phyloP scores from a whole-genome alignment of 2,888 invertebrate genomes.

The Rhamnusium bicolor region DNA sequence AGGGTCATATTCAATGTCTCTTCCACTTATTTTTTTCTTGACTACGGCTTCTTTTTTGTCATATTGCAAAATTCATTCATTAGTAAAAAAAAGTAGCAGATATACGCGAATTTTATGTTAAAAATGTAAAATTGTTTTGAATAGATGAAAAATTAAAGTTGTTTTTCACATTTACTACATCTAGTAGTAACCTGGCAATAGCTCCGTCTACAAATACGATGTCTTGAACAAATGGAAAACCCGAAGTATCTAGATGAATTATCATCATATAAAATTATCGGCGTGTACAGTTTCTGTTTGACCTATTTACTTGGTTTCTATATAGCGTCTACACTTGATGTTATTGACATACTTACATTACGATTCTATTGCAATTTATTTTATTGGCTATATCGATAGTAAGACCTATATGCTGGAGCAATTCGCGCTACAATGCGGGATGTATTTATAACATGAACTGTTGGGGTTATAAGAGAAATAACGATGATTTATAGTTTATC shows the following conservation, averaged over 20 bases:
- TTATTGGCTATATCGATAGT: constrained; percentile 26
- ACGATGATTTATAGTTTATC: constrained; percentile 29
- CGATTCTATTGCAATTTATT: constrained; percentile 37
- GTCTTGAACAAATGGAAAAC: not conserved
- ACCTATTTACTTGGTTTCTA: constrained; percentile 27
- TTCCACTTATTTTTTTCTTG: too few species aligned
- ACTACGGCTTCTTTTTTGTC: too few species aligned
- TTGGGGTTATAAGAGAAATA: not conserved
- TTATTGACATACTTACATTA: constrained; percentile 40
- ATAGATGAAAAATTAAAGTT: too few species aligned
- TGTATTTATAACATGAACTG: constrained; percentile 23
- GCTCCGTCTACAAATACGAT: too few species aligned
- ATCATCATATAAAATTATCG: constrained; percentile 13
- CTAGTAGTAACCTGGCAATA: too few species aligned
- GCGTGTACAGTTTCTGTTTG: constrained; percentile 17
- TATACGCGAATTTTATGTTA: too few species aligned
- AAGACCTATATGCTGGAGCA: not conserved
- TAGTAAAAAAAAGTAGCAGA: too few species aligned
- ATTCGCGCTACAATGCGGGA: constrained; percentile 1
- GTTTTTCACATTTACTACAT: too few species aligned
- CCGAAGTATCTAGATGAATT: not conserved
- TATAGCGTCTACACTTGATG: constrained; percentile 31
- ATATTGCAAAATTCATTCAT: too few species aligned
- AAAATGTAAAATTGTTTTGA: too few species aligned
- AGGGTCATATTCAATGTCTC: too few species aligned